Conservation (phyloP, 2,797 vertebrate species). For the Lagorchestes hirsutus region DNA sequence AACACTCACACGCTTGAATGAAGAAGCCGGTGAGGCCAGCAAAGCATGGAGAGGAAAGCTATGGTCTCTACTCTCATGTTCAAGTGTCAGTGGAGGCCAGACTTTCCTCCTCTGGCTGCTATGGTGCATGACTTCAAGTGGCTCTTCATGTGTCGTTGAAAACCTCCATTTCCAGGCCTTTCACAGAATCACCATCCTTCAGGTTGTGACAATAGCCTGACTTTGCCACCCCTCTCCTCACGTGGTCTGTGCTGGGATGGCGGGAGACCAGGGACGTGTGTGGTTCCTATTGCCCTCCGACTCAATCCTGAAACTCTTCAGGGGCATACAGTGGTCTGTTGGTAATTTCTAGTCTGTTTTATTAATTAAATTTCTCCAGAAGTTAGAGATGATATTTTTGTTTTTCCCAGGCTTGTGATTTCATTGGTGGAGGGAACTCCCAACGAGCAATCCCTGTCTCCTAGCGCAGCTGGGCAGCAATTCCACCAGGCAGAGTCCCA, state of each 20-base stretch:
- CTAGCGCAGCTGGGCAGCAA: background rate
- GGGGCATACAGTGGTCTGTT: background rate
- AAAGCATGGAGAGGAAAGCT: background rate
- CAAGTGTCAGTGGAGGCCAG: background rate
- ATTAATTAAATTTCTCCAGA: background rate
- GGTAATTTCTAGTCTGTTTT: background rate
- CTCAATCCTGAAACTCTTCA: background rate
- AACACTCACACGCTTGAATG: background rate
- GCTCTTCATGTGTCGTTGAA: background rate
- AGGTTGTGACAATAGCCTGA: background rate
- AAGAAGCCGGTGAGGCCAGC: background rate
- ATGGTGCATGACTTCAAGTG: background rate
- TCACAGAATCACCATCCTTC: background rate
- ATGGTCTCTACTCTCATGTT: background rate
- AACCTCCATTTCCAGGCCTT: background rate
- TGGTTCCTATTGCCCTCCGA: background rate
- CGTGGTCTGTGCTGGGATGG: background rate
- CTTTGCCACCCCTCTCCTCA: background rate
- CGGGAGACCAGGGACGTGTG: background rate
- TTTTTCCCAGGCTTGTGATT: background rate
- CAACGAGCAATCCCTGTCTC: background rate
- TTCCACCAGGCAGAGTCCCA: background rate
- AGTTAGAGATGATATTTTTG: background rate
- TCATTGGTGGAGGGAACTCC: background rate
- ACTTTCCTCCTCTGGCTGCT: background rate